Base-by-base conservation (phyloP, 2,797 vertebrate genomes). In the Lutjanus campechanus region DNA sequence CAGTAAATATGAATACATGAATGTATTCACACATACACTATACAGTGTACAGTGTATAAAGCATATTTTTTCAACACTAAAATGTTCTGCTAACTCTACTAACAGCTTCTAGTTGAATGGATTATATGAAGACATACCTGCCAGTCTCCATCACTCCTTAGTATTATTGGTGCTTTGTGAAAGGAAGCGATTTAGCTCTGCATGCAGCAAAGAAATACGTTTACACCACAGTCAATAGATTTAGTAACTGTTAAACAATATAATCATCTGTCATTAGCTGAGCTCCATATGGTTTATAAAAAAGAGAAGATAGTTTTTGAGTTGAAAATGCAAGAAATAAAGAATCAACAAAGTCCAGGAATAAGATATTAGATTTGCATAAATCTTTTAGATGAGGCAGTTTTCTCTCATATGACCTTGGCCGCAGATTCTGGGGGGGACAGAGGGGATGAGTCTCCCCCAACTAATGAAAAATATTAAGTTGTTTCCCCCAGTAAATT, bases 11-110 rank as follows among this genome's bases (percentile, higher is more conserved):
- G 89, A 92, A 93, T 92, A 94, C 92, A 88, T 86, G 83, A 85
- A 90, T 89, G 89, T 91, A 83, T 91, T 91, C 88, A 77, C 76
- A 70, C 73, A 62, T 81, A 89, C 85, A 79, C 81, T 79, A 78
- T 68, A 80, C 51, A 76, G 41, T 90, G 81, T 83, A 43, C 75
- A 81, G 85, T 89, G 87, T 91, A 91, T 69, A 91, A 90, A 88
- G 86, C 81, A 60, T 89, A 91, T 93, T 92, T 92, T 89, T 90
- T 75, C 87, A 89, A 82, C 65, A 73, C 88, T 85, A 85, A 90
- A 76, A 66, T 56, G 16, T 83, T 79, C 62, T 20, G 79, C 83
- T 86, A 80, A 65, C 77, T 89, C 85, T 87, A 73, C 80, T 79
- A 84, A 86, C 83, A 67, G 90, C 87, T 75, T 84, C 78, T 88